Evolutionary conservation across 2,888 invertebrate genomes (phyloP).

Genomic region (Pyrocoelia pectoralis): DNA sequence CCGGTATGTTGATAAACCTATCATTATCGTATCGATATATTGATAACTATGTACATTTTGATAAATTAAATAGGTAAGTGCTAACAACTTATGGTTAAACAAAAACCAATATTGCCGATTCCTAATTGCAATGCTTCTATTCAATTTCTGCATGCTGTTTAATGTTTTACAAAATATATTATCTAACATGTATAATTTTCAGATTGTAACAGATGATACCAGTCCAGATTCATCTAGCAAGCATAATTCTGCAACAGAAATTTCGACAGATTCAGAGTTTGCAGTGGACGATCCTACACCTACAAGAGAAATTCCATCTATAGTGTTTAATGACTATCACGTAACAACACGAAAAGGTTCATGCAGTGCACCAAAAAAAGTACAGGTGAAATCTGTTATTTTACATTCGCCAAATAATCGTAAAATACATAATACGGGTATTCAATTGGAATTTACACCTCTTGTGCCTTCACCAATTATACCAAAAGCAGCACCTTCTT

Average conservation of each 20-base stretch:
- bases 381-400: constrained; percentile 66
- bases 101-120: too few species aligned
- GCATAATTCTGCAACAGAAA: constrained; percentile 89
- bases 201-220: constrained; percentile 72
- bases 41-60: too few species aligned
- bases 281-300: constrained; percentile 80
- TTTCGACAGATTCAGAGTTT: constrained; percentile 92
- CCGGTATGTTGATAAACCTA: too few species aligned
- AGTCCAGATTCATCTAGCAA: constrained; percentile 74
- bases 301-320: constrained; percentile 77
- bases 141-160: not conserved
- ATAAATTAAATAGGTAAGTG: too few species aligned
- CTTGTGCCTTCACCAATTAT: constrained; percentile 50
- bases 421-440: constrained; percentile 47
- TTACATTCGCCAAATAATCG: constrained; percentile 60
- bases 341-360: constrained; percentile 64
- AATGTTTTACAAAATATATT: not conserved
- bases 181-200: constrained; percentile 42
- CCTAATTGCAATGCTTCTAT: too few species aligned
- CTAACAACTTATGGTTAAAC: too few species aligned
- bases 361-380: constrained; percentile 62
- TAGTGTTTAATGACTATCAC: constrained; percentile 73
- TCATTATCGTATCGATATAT: too few species aligned
- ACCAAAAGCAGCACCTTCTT: constrained; percentile 50
- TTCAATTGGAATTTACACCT: constrained; percentile 59